Conservation (phyloP, 2,797 vertebrate species). For the Cossypha caffra region DNA sequence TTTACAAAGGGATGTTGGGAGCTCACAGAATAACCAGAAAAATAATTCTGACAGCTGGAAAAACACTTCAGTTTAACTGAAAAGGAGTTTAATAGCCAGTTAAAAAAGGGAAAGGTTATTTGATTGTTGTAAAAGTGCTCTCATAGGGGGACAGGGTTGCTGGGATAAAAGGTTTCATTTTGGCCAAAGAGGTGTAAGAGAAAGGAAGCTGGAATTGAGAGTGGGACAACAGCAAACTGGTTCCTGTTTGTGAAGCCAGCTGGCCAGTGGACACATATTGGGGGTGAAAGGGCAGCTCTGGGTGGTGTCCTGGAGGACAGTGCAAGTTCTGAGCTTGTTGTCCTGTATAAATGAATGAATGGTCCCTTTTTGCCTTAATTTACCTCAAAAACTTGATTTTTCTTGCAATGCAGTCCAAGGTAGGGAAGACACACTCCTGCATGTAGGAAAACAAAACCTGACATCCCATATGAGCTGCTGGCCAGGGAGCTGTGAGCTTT, state of each 20-base stretch:
- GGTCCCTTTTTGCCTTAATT: neutral
- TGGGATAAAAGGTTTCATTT: neutral
- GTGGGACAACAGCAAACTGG: neutral
- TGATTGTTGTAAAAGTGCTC: neutral
- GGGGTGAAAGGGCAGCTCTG: neutral
- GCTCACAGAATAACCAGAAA: neutral
- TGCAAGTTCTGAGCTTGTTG: neutral
- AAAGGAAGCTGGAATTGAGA: neutral
- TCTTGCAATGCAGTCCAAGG: neutral
- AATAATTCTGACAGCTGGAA: constrained; percentile 42
- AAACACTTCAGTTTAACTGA: constrained; percentile 5
- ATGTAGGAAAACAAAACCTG: neutral
- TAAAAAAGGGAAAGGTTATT: neutral
- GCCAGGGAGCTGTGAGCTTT: neutral
- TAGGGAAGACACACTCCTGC: neutral
- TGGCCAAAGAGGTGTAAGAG: neutral
- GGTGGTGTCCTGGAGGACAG: neutral
- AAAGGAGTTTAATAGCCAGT: neutral
- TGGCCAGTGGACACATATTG: neutral
- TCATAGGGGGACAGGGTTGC: neutral
- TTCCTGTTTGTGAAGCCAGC: neutral
- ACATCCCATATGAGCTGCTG: accelerated
- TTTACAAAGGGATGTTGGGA: constrained; percentile 29
- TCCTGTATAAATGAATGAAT: neutral
- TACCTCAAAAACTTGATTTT: neutral